Percentiles rank a stretch among this genome's conserved stretches.
Conservation (phyloP, 2,888 invertebrate species). For the Synanthedon tipuliformis region DNA sequence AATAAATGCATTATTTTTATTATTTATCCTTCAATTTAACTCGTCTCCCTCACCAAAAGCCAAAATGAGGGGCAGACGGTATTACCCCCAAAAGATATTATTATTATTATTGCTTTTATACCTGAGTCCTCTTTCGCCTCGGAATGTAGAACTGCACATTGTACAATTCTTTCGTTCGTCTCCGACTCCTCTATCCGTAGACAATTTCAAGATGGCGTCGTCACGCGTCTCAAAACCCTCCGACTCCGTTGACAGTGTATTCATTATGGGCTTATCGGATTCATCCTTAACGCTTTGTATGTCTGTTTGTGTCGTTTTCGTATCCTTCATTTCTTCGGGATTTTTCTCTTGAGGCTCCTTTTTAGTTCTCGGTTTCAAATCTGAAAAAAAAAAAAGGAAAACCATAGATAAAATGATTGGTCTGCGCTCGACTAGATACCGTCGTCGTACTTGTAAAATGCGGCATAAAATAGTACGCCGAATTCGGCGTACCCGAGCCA, state of each 20-base stretch:
- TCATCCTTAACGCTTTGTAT: slow-evolving; percentile 3
- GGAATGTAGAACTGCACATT: slow-evolving; percentile 39
- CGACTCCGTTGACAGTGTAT: slow-evolving; percentile 3
- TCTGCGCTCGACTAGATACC: too few species aligned
- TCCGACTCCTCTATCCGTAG: slow-evolving; percentile 3
- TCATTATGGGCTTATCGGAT: neutral
- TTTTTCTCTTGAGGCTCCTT: slow-evolving; percentile 17
- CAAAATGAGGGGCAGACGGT: too few species aligned
- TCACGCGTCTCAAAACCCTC: slow-evolving; percentile 9
- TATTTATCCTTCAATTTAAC: too few species aligned
- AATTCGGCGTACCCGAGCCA: too few species aligned
- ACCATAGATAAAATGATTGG: too few species aligned
- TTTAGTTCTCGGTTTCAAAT: slow-evolving; percentile 38
- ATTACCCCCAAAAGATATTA: too few species aligned
- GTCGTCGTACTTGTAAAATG: too few species aligned
- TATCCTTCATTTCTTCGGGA: neutral
- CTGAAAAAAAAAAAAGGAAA: slow-evolving; percentile 17
- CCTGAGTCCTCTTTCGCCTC: slow-evolving; percentile 50
- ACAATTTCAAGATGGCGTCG: slow-evolving; percentile 2
- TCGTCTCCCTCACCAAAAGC: too few species aligned
- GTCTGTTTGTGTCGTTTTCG: slow-evolving; percentile 2
- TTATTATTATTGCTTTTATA: slow-evolving; percentile 12
- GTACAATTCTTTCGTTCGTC: slow-evolving; percentile 28
- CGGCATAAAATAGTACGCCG: too few species aligned
- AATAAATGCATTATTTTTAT: too few species aligned